A percentile compares a stretch with the other conserved stretches of the same genome.
Conservation (phyloP, 2,888 invertebrate species). For the Cryptus viduatorius region DNA sequence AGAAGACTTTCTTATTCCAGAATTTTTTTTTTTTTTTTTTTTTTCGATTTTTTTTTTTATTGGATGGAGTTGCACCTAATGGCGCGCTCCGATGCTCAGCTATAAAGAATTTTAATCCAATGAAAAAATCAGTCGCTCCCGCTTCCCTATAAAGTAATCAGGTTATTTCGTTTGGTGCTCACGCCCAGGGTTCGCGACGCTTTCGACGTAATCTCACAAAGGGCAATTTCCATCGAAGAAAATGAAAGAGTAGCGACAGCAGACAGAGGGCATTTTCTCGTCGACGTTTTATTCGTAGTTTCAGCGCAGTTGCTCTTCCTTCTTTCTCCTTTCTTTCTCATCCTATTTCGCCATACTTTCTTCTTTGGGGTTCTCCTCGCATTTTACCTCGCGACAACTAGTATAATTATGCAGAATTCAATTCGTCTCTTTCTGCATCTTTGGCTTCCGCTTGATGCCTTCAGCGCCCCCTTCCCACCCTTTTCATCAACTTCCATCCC, state of each 20-base stretch:
- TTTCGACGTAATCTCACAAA: conserved; percentile 66
- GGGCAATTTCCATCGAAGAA: conserved; percentile 66
- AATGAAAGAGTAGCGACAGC: conserved; percentile 38
- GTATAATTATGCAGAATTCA: conserved; percentile 68
- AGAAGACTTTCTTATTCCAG: not conserved
- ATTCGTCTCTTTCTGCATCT: conserved; percentile 51
- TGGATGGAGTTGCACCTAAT: conserved; percentile 7
- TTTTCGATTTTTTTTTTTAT: conserved; percentile 5
- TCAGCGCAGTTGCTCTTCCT: conserved; percentile 9
- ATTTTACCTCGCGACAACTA: conserved; percentile 55
- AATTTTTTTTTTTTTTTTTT: not conserved
- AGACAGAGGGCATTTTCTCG: conserved; percentile 24
- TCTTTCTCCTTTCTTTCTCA: not conserved
- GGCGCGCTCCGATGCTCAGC: conserved; percentile 45
- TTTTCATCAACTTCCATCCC: not conserved
- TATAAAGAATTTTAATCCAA: conserved; percentile 63
- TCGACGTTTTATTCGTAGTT: conserved; percentile 38
- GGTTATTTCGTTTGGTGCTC: conserved; percentile 62
- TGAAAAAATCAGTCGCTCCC: conserved; percentile 56
- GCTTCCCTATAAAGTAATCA: conserved; percentile 56
- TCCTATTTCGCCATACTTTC: not conserved
- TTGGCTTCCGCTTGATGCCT: conserved; percentile 12
- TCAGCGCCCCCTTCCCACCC: not conserved
- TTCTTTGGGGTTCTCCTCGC: conserved; percentile 22
- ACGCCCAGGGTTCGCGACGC: conserved; percentile 2